Evolutionary conservation across 2,113 vertebrate species (phyloP), one percentile per base, ranked within the genome.

Genomic region (Cardinalis cardinalis): DNA sequence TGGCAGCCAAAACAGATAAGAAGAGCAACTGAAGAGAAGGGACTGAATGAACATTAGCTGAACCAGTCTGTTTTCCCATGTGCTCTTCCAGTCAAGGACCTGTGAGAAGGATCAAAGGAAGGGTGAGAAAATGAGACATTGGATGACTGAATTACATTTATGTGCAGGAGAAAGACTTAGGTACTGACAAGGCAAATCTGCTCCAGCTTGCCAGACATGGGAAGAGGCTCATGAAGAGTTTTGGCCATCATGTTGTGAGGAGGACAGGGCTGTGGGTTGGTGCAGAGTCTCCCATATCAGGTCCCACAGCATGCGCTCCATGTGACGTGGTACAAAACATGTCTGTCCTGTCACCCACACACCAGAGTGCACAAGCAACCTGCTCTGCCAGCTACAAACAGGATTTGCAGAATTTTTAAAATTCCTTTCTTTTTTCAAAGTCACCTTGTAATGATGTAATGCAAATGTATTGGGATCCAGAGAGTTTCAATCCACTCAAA

Each of bases 141-240:
- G 31, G 34, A 41, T 52, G 43, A 71, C 12, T 0, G 0, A 64
- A 53, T 74, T 70, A 38, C 15, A 32, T 66, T 63, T 59, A 36
- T 52, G 41, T 48, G 32, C 17, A 43, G 48, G 18, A 40, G 26
- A 73, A 84, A 59, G 6, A 18, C 43, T 34, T 43, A 32, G 34
- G 14, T 56, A 38, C 43, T 3, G 2, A 44, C 3, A 18, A 65
- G 31, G 12, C 14, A 80, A 36, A 44, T 36, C 64, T 83, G 15
- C 19, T 56, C 19, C 55, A 61, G 23, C 18, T 61, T 5, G 0
- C n/a, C n/a, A 69, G 41, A n/a, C 18, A 16, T 0, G 0, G 59
- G 36, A 52, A 80, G 55, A 83, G 51, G 21, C 28, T 85, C 17
- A 2, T 12, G 19, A 40, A 70, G 64, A 44, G 48, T 10, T 58